phyloP scores from a whole-genome alignment of 2,797 vertebrate genomes.

The Microcaecilia unicolor region DNA sequence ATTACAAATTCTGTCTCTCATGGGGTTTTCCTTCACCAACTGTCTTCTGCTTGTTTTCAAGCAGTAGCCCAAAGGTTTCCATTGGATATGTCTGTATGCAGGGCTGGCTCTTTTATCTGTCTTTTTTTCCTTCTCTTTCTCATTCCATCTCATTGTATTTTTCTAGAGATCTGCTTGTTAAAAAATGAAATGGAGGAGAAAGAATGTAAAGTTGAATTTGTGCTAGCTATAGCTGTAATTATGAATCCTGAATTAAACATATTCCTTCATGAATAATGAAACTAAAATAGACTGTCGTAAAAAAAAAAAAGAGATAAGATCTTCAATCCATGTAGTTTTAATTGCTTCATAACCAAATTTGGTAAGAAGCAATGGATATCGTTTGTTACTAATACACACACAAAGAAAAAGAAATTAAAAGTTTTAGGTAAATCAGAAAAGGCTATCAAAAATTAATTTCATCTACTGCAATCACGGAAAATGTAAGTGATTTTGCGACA shows the following conservation, averaged over 20 bases:
- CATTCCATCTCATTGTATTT: conserved; percentile 5
- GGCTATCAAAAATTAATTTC: conserved; percentile 77
- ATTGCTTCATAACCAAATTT: conserved; percentile 74
- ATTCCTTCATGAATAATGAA: conserved; percentile 70
- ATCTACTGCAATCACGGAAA: conserved; percentile 65
- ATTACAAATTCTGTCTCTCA: conserved; percentile 7
- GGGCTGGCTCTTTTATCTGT: conserved; percentile 39
- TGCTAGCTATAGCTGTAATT: conserved; percentile 63
- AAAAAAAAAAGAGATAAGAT: conserved; percentile 67
- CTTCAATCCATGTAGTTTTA: conserved; percentile 72
- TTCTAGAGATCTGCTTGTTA: conserved; percentile 58
- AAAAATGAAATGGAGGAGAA: conserved; percentile 61
- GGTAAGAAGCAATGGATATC: conserved; percentile 59
- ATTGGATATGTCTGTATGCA: conserved; percentile 19
- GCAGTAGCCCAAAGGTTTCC: conserved; percentile 19
- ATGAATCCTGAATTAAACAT: conserved; percentile 67
- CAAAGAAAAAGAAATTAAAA: conserved; percentile 57
- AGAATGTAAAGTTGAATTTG: conserved; percentile 58
- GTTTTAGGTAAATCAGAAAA: conserved; percentile 67
- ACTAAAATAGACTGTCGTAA: conserved; percentile 57
- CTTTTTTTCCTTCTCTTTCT: too few relatives aligned
- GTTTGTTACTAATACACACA: conserved; percentile 60
- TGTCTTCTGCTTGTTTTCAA: neutral
- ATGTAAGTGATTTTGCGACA: conserved; percentile 60
- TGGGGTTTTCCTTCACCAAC: conserved; percentile 2